A percentile compares a stretch with the other conserved stretches of the same genome.
These are phyloP conservation scores for Polia nebulosa DNA, from an alignment of 2,888 invertebrate genomes.

Conservation along the genomic window DNA sequence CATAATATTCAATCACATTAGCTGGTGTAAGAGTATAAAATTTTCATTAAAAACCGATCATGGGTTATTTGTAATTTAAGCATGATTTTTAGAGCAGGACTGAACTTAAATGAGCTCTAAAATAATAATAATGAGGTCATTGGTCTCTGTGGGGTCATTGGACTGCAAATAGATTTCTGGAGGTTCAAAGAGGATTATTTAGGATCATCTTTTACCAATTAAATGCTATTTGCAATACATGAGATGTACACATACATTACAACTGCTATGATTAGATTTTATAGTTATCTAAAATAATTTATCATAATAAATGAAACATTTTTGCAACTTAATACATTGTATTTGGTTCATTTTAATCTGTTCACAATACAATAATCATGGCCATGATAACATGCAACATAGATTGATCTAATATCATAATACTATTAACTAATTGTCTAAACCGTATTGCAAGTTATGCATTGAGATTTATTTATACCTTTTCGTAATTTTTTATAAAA, in stretches of 20 bases:
- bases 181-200: constrained; percentile 22
- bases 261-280: neutral
- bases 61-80: constrained; percentile 7
- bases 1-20: neutral
- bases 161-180: constrained; percentile 62
- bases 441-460: neutral
- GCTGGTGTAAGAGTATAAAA: neutral
- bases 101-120: constrained; percentile 57
- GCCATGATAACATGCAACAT: constrained; percentile 21
- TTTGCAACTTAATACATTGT: neutral
- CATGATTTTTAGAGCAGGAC: constrained; percentile 4
- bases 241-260: neutral
- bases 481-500: too few relatives aligned
- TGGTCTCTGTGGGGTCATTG: constrained; percentile 71
- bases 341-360: constrained; percentile 1
- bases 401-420: constrained; percentile 19
- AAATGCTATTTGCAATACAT: neutral
- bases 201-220: constrained; percentile 8
- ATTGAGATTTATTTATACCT: neutral
- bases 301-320: neutral
- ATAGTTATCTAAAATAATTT: neutral
- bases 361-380: constrained; percentile 14
- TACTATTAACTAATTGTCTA: neutral
- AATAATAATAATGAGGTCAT: constrained; percentile 71
- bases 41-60: constrained; percentile 5